Base-by-base conservation (phyloP, 2,113 vertebrate species). In the Mormyrus lacerda region DNA sequence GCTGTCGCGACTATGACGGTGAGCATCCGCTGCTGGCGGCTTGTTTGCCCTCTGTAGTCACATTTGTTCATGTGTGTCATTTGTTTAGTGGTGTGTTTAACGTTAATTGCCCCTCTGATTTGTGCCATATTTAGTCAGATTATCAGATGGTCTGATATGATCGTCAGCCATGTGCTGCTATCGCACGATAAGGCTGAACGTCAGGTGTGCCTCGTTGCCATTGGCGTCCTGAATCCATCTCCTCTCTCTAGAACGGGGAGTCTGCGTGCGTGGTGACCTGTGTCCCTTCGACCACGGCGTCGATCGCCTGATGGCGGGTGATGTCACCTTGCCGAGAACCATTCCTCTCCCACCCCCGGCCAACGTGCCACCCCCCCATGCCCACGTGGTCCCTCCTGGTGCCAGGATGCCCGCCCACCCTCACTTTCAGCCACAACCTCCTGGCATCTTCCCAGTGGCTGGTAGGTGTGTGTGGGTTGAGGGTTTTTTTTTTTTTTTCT, bases 1-100 rank as follows among this genome's bases (percentile, higher is more conserved):
- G 98, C 88, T 99, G 98, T 96, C 95, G 97, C 89, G 97, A 99
- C 95, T 99, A 98, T 24, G 97, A 99, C 73, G 98, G 98, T 99
- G 96, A 93, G 94, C 51, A 5, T 4, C 1, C 15, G 0, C 44
- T 85, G 47, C 84, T 86, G 44, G 21, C 0, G 3, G 58, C 8
- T 39, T 85, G 10, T 85, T 51, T 9, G 2, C 11, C 35, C 11
- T 2, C n/a, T 15, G 7, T 73, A 10, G 1, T 24, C n/a, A 0
- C 5, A 47, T 85, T 50, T 47, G 24, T 44, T 85, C 21, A 24
- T 58, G 42, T 44, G 5, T 44, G 4, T 4, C 42, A 44, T 48
- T 48, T 48, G 47, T 48, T 48, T 10, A 48, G 27, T 19, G 35
- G 76, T 2, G 4, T 13, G 39, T 15, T 83, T 35, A 44, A 31